phyloP scores from a whole-genome alignment of 2,113 vertebrate genomes.

The Microcebus murinus region DNA sequence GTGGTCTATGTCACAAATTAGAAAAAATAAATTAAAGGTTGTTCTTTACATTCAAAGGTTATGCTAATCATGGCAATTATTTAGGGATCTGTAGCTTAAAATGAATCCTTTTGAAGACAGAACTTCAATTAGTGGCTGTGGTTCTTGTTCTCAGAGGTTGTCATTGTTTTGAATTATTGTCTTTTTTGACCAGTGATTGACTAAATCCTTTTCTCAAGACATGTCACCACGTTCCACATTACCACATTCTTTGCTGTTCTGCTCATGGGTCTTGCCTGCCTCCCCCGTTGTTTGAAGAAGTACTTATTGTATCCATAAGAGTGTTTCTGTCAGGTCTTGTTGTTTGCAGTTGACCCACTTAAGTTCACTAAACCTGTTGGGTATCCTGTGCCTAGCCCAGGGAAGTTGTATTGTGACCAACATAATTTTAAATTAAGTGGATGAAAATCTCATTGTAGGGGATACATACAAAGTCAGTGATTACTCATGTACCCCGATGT shows the following conservation, averaged over 20 bases:
- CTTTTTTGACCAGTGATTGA: not conserved
- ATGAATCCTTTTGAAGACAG: constrained; percentile 39
- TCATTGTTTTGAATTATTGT: constrained; percentile 38
- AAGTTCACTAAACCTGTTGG: not conserved
- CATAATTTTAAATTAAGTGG: not conserved
- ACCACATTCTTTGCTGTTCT: not conserved
- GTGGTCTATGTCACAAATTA: not conserved
- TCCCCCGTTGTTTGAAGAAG: not conserved
- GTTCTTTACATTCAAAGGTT: not conserved
- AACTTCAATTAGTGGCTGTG: not conserved
- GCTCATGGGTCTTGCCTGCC: not conserved
- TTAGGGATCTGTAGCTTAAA: not conserved
- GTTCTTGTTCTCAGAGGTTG: not conserved
- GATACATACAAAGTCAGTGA: not conserved
- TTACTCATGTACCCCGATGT: not conserved
- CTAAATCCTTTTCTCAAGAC: constrained; percentile 1
- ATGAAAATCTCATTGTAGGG: not conserved
- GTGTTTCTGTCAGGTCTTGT: not conserved
- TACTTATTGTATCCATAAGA: not conserved
- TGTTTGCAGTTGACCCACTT: not conserved
- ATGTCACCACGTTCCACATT: not conserved
- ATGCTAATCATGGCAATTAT: not conserved
- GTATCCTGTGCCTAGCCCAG: not conserved
- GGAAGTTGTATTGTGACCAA: not conserved
- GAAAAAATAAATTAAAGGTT: not conserved